Evolutionary conservation across 2,888 invertebrate genomes (phyloP).

Genomic region (Escarpia spicata): DNA sequence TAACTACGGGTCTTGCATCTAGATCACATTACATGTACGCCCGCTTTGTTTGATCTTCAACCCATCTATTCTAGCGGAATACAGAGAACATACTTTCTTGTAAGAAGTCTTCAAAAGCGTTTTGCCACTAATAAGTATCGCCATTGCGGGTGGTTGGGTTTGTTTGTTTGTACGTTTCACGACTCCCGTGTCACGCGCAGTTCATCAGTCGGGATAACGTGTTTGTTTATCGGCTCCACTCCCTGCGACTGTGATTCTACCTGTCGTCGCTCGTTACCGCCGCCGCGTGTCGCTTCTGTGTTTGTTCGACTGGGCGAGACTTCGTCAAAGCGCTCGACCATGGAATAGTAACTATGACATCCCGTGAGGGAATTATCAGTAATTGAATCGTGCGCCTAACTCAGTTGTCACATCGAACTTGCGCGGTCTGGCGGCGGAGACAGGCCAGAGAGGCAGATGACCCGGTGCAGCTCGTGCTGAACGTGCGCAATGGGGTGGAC

Average conservation of each 20-base stretch:
- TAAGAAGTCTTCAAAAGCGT: background rate
- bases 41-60: background rate
- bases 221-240: background rate
- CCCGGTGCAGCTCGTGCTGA: background rate
- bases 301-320: conserved; percentile 22
- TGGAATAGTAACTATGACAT: conserved; percentile 16
- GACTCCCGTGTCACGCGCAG: background rate
- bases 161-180: background rate
- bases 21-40: no score
- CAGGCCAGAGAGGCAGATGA: background rate
- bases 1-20: no score
- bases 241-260: background rate
- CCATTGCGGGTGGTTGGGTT: background rate
- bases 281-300: conserved; percentile 21
- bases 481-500: background rate
- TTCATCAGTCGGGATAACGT: background rate
- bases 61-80: background rate
- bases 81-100: background rate
- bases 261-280: conserved; percentile 22
- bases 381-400: background rate
- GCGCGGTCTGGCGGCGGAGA: background rate
- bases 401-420: background rate
- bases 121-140: background rate
- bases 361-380: conserved; percentile 8
- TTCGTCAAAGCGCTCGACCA: background rate